Base-by-base conservation (phyloP, 1,140 invertebrate species). In the Cataglyphis hispanica region DNA sequence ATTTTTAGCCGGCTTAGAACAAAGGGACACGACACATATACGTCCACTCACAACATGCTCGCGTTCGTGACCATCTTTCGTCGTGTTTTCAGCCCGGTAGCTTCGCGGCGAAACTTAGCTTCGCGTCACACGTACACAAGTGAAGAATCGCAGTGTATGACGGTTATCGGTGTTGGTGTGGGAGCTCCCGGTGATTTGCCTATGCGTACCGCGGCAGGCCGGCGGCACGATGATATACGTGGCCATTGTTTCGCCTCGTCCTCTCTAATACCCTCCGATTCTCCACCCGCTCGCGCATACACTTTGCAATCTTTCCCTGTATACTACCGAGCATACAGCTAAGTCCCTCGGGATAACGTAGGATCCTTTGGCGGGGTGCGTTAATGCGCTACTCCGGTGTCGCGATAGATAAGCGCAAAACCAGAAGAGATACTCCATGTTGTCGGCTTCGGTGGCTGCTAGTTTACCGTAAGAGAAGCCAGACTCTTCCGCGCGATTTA, bases 171-270 rank as follows among this genome's bases (percentile, higher is more conserved):
- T 90, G 89, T 90, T 91, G 77, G 92, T 92, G 80, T 84, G 53
- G 13, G 70, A 66, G 74, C 25, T 31, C 31, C 74, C 87, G 90
- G 93, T 93, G 93, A 95, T 95, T 95, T 95, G 94, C 94, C 94
- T 94, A 94, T 94, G 94, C 93, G 91, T 94, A 93, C 92, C 89
- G 89, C 92, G 83, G 92, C 91, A 93, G 89, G 70, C 91, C 89
- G 90, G 90, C 90, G 92, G 92, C 94, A 94, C 90, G 93, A 95
- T 95, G 94, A 94, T 95, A 95, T 95, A 95, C 93, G 93, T 93
- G 93, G 90, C 93, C 94, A 95, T 95, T 95, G 94, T 95, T 95
- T 90, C 75, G 88, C 90, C 58, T 53, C 53, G 80, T 91, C 91
- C 84, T 91, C 89, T 90, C 88, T 92, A 85, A 84, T 87, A 50